Evolutionary conservation across 2,888 invertebrate genomes (phyloP), one percentile per base, ranked within the genome.

Genomic region (Ormyrus pomaceus): DNA sequence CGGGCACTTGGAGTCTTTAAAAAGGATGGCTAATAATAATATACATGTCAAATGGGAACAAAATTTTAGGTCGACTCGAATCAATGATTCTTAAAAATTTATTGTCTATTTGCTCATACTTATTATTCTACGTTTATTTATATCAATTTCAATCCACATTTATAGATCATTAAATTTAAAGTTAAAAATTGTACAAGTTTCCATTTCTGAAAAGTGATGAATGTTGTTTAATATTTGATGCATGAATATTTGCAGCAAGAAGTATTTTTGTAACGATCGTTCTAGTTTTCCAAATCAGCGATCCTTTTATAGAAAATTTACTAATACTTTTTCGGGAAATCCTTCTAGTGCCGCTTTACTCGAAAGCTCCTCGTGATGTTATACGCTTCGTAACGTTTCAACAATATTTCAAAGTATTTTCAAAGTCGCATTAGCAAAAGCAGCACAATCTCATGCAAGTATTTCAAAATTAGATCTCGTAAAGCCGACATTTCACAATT

Each of bases 401-500:
- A 56, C 48, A 48, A 13, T 46, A 58, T 61, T 68, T 55, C 19
- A 62, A 59, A 56, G 46, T 19, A 10, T 79, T 72, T 65, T 64
- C 65, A 59, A 66, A 73, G 48, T 70, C 64, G 6, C 11, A 55
- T 19, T 46, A 55, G 64, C 48, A 13, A 64, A 64, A 66, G 34
- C n/a, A 5, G 64, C 65, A 46, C 58, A 59, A 71, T 77, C 58
- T 51, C 55, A n/a, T 10, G 56, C 48, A 50, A 66, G 51, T 34
- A 71, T 79, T 79, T 75, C 70, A 75, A 76, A 76, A 80, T 76
- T 80, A 80, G 62, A 73, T 69, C 77, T 77, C 64, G 72, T 11
- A n/a, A 53, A 53, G 62, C 46, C 10, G 70, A 65, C 69, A 8
- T 73, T 79, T 77, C 56, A 64, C 64, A 78, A 79, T 68, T 78